Base-by-base conservation (phyloP, 2,888 invertebrate genomes). In the Zhengitettix transpicula region DNA sequence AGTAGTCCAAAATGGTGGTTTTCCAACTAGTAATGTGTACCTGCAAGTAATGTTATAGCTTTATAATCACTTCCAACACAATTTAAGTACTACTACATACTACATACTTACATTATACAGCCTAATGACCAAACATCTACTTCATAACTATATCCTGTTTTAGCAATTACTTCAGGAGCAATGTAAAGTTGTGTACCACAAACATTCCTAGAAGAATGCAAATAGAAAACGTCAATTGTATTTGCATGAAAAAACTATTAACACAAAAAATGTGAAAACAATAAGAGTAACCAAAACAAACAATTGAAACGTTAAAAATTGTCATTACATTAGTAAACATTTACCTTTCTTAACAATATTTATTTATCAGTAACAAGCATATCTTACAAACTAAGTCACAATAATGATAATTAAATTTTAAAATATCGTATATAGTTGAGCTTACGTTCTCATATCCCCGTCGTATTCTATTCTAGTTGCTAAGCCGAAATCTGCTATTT, bases 131-230 rank as follows among this genome's bases (percentile, higher is more conserved):
- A 99, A 64, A 98, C 85, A 74, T 99, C 99, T 10, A 98, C 99
- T 78, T 98, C 98, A 72, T 87, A 99, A 52, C 97, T 96, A 75
- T 99, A 99, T 0, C 99, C 99, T 71, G 89, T 89, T 74, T 98
- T 99, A 55, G 85, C 88, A 67, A 99, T 77, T 68, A 99, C 95
- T 75, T 99, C 99, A 0, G 98, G 99, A 0, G 99, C 99, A 67
- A 99, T 98, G 72, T 99, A 99, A 75, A 99, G 99, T 1, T 99
- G 99, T 9, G 99, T 99, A n/a, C 99, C 99, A 71, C 99, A 99
- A 55, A 99, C 76, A 14, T 99, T 99, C 75, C 94, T 93, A 68
- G 60, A 66, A 60, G 55, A 28, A 9, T 11, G 28, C 14, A 51
- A 42, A 14, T 12, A 14, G n/a, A n/a, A n/a, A n/a, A n/a, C n/a